Evolutionary conservation across 2,888 invertebrate genomes (phyloP).

Genomic region (Cephalotes varians): DNA sequence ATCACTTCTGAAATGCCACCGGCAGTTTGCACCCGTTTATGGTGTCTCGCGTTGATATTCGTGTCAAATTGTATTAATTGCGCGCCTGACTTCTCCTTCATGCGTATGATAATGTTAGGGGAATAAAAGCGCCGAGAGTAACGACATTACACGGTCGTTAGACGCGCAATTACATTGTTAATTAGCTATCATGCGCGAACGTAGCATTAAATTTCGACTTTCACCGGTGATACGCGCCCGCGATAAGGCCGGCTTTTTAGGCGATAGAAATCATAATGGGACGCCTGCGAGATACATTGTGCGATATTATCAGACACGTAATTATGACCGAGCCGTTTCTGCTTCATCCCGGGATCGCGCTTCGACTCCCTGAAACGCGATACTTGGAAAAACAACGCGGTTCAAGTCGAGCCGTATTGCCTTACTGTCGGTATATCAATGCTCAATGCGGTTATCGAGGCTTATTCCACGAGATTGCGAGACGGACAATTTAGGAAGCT

Average conservation of each 20-base stretch:
- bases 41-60: neutral
- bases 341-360: neutral
- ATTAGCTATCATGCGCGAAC: neutral
- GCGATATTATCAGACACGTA: constrained; percentile 10
- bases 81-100: neutral
- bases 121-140: neutral
- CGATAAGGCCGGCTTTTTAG: constrained; percentile 28
- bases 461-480: neutral
- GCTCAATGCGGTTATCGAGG: neutral
- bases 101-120: neutral
- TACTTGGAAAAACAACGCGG: constrained; percentile 24
- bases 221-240: neutral
- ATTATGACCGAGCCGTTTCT: constrained; percentile 20
- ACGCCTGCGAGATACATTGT: neutral
- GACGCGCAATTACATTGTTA: constrained; percentile 19
- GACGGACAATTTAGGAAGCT: neutral
- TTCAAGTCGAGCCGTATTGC: neutral
- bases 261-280: constrained; percentile 2
- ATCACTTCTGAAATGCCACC: neutral
- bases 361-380: constrained; percentile 11
- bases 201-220: constrained; percentile 33
- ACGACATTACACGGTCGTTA: neutral
- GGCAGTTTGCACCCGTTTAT: neutral
- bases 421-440: neutral
- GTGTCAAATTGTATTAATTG: neutral